Percentiles rank a stretch among this genome's conserved stretches.
phyloP scores from a whole-genome alignment of 2,888 invertebrate genomes.

The Athalia rosae region DNA sequence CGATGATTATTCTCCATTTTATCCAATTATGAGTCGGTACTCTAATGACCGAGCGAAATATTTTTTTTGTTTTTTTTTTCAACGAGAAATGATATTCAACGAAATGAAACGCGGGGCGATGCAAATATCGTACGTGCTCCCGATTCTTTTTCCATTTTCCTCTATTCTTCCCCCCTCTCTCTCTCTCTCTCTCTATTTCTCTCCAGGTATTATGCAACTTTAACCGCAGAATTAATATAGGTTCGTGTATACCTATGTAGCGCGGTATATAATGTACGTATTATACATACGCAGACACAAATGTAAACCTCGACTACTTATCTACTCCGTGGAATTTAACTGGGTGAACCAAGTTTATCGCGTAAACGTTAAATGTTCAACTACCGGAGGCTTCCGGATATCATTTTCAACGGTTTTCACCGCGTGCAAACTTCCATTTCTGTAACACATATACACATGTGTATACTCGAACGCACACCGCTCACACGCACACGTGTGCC shows the following conservation, averaged over 20 bases:
- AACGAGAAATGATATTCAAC: background rate
- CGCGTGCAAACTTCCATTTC: background rate
- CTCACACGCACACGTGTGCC: background rate
- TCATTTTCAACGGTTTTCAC: background rate
- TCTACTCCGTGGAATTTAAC: constrained; percentile 4
- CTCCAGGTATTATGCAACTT: background rate
- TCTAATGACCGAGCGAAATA: too few species aligned
- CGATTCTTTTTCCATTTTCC: background rate
- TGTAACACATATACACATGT: background rate
- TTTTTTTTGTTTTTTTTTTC: too few species aligned
- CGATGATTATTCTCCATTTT: too few species aligned
- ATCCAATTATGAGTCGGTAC: too few species aligned
- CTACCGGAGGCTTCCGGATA: background rate
- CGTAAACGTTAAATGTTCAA: background rate
- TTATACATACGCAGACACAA: background rate
- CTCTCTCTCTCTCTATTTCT: background rate
- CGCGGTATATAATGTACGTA: background rate
- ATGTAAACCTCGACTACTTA: background rate
- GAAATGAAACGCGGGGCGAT: background rate
- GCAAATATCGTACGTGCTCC: too few species aligned
- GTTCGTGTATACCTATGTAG: too few species aligned
- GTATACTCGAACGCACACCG: background rate
- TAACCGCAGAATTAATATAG: background rate
- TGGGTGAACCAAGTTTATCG: constrained; percentile 20
- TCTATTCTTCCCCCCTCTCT: background rate